These are phyloP conservation scores for Merops nubicus DNA, from an alignment of 2,113 vertebrate genomes.

Conservation along the genomic window DNA sequence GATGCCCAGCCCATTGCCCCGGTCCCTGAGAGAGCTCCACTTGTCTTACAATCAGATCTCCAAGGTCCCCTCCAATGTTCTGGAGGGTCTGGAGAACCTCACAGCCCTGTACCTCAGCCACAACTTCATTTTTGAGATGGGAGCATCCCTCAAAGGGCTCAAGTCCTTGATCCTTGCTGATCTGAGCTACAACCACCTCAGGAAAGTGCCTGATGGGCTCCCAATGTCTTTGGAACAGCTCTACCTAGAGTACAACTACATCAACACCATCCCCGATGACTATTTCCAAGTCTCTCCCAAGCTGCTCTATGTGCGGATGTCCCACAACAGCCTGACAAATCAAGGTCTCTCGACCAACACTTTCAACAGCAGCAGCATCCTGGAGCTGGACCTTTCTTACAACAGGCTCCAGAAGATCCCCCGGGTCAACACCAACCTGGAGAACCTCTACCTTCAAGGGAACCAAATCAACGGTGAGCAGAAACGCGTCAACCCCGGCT, in stretches of 20 bases:
- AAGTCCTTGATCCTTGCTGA: slow-evolving; percentile 87
- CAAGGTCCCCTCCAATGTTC: slow-evolving; percentile 79
- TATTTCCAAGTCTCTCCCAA: slow-evolving; percentile 84
- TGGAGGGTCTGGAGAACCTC: slow-evolving; percentile 92
- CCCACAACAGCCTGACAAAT: slow-evolving; percentile 90
- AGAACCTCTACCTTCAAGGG: slow-evolving; percentile 95
- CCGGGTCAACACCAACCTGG: slow-evolving; percentile 85
- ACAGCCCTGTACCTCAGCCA: slow-evolving; percentile 89
- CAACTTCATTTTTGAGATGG: slow-evolving; percentile 88
- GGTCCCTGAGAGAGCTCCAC: slow-evolving; percentile 87
- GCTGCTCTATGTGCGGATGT: slow-evolving; percentile 89
- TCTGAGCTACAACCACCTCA: slow-evolving; percentile 88
- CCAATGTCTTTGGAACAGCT: slow-evolving; percentile 89
- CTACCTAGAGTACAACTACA: slow-evolving; percentile 91
- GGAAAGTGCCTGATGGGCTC: slow-evolving; percentile 86
- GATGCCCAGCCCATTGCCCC: slow-evolving; percentile 86
- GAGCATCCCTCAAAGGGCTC: slow-evolving; percentile 81
- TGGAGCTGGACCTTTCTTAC: slow-evolving; percentile 94
- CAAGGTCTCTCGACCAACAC: slow-evolving; percentile 86
- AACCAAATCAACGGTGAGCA: slow-evolving; percentile 93
- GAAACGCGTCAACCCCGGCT: rapidly evolving
- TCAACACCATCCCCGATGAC: slow-evolving; percentile 83
- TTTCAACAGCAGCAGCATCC: slow-evolving; percentile 91
- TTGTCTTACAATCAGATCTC: slow-evolving; percentile 88
- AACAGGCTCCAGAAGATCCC: slow-evolving; percentile 95